phyloP scores from a whole-genome alignment of 2,113 vertebrate genomes.

The Phocoena phocoena region DNA sequence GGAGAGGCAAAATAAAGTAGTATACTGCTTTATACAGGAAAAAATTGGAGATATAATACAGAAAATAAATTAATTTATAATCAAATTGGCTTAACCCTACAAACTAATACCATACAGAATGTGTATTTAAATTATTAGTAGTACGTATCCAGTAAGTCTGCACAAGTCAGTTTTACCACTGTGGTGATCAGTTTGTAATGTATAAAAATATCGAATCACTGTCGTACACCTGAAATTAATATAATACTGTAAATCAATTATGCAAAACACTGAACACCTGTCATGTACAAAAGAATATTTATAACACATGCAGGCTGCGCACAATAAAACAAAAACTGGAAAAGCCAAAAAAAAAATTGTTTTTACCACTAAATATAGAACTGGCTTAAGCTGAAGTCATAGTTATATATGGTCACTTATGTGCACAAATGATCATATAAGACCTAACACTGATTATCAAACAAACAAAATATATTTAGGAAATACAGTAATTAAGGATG shows the following conservation, averaged over 20 bases:
- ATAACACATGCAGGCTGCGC: neutral
- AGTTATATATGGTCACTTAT: neutral
- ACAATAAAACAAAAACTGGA: neutral
- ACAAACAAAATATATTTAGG: neutral
- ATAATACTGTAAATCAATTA: neutral
- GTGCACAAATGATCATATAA: neutral
- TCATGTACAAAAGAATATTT: neutral
- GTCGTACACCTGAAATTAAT: neutral
- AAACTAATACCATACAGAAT: neutral
- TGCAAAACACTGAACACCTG: neutral
- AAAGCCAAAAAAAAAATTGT: neutral
- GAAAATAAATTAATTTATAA: constrained; percentile 17
- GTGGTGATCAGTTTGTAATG: neutral
- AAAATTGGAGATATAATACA: neutral
- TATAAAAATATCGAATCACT: neutral
- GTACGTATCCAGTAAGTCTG: neutral
- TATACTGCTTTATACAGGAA: neutral
- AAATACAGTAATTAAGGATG: neutral
- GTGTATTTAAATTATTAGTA: neutral
- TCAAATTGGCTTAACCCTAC: neutral
- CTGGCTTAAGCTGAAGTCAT: neutral
- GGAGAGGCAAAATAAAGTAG: neutral
- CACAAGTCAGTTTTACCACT: neutral
- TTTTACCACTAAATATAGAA: neutral
- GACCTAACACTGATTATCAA: neutral